Evolutionary conservation across 2,888 invertebrate species (phyloP), one percentile per base, ranked within the genome.

Genomic region (Eupithecia subumbrata): DNA sequence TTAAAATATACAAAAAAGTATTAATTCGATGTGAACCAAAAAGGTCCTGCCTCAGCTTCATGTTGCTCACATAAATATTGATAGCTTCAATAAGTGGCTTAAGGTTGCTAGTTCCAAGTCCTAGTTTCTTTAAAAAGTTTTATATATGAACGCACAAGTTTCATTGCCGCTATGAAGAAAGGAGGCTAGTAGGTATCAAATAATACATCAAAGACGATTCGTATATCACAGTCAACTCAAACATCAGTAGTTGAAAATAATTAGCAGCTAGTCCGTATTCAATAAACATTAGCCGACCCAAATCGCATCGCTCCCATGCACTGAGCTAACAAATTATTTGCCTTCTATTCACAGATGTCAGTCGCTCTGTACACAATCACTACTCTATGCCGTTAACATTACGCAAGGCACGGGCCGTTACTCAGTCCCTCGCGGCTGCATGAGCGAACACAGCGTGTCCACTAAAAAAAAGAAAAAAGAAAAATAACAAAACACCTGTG

Each of bases 331-430:
- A 78, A 76, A 79, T 63, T 76, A 78, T 79, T 77, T 11, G 22
- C 60, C 25, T 43, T 78, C 76, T 71, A 73, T 77, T 72, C 81
- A 76, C 25, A 60, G 60, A 60, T 74, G 76, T 74, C 82, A 82
- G 85, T 87, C 84, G 87, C 83, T 91, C 91, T 89, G 89, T 89
- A 87, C 87, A 88, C 87, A 84, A 85, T 87, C 84, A 87, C 87
- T 92, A 92, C 92, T 93, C 93, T 92, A 91, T 92, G 92, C 88
- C 92, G 93, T 93, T 93, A 92, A 83, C 82, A 90, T 94, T 94
- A 92, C 93, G 93, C 92, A 92, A 93, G 75, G 87, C 87, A 88
- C 90, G 84, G 87, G 87, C 89, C 89, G 90, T 87, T 90, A 90
- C 83, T 90, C 90, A 89, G 88, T 88, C 87, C 89, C 88, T 88